Evolutionary conservation across 2,797 vertebrate species (phyloP), one percentile per base, ranked within the genome.

Genomic region (Typhlichthys eigenmanni): DNA sequence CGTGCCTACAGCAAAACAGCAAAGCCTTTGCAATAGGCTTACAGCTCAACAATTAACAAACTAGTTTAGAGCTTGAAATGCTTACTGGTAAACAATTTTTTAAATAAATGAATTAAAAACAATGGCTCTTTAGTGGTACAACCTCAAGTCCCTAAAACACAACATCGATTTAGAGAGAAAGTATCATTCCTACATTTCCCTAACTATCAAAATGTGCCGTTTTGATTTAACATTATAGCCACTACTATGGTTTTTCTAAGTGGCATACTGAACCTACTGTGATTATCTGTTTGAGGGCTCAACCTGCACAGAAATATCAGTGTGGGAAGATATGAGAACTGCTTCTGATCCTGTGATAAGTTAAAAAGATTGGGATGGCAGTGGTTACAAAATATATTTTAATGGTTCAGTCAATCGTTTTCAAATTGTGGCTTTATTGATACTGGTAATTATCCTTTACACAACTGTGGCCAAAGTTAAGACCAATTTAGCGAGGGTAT

Each of bases 271-370:
- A n/a, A n/a, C 6, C 53, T 34, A 45, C 5, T 19, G 48, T 29
- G 14, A 10, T 5, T 51, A 67, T 72, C 62, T 13, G 59, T 59
- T 50, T 56, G 47, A 47, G 16, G 38, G 47, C 17, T 47, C 52
- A 56, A 55, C 58, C 49, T 11, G 45, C 50, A 54, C 29, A 29
- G 57, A 13, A 60, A 45, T 24, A 10, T n/a, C 17, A 51, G 73
- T 68, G 66, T 48, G 57, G 72, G 68, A 76, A 78, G 69, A 74
- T 67, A 60, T 74, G 56, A 69, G 76, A 85, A 71, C 72, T 75
- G 74, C 58, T 66, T 62, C 69, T 83, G 80, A 80, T 78, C 76
- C 76, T 62, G 32, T 47, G 69, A 52, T 70, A 66, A 78, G 71
- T 67, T 75, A 43, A 43, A 43, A 9, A 43, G 38, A 4, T 43